Conservation (phyloP, 1,140 invertebrate species). For the Mesaphorura yosii region DNA sequence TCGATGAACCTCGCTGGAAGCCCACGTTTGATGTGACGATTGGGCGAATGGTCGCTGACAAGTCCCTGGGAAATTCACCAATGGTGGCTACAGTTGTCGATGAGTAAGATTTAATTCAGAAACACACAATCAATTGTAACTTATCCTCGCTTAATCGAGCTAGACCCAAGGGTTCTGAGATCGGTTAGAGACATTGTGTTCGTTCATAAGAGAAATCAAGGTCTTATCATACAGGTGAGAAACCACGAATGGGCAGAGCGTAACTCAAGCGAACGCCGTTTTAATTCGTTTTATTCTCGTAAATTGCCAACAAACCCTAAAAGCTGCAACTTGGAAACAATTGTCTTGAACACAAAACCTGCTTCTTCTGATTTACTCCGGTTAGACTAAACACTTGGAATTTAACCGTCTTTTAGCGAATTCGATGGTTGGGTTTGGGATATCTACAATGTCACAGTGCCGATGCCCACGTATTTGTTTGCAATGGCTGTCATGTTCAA, state of each 20-base stretch:
- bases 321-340: no score
- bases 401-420: neutral
- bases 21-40: conserved; percentile 7
- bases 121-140: neutral
- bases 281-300: no score
- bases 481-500: conserved; percentile 8
- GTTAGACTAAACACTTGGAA: neutral
- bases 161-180: no score
- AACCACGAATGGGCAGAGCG: no score
- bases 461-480: conserved; percentile 15
- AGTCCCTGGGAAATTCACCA: conserved; percentile 3
- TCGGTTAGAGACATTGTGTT: no score
- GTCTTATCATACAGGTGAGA: no score
- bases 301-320: neutral
- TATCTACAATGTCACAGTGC: conserved; percentile 6
- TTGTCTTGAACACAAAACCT: no score
- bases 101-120: neutral
- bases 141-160: neutral
- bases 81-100: neutral
- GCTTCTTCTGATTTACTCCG: no score
- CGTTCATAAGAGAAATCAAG: no score
- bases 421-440: conserved; percentile 10
- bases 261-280: no score
- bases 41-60: conserved; percentile 2
- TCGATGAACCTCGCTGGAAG: conserved; percentile 18